A percentile compares a stretch with the other conserved stretches of the same genome.
phyloP scores from a whole-genome alignment of 2,888 invertebrate species.

The Pteria penguin region DNA sequence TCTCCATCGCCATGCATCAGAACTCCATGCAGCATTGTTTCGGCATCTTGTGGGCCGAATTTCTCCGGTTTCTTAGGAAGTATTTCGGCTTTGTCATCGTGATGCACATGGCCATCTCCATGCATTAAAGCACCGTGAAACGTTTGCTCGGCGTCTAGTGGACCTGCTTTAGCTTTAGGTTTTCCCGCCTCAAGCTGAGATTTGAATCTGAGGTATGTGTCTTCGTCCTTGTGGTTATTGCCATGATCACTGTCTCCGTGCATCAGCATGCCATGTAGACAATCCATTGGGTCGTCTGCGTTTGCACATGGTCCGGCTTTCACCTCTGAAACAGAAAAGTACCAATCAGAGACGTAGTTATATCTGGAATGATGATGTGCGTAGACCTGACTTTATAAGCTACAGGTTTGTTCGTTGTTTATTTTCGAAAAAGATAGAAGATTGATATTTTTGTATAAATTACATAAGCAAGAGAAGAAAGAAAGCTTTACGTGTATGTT shows the following conservation, averaged over 20 bases:
- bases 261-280: conserved; percentile 67
- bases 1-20: conserved; percentile 57
- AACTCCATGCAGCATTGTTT: conserved; percentile 48
- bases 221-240: conserved; percentile 56
- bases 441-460: no score
- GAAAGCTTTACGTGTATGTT: no score
- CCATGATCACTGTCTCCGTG: conserved; percentile 58
- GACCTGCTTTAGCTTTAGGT: conserved; percentile 34
- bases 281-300: conserved; percentile 50
- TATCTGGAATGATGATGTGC: no score
- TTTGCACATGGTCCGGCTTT: conserved; percentile 54
- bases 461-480: no score
- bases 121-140: conserved; percentile 71
- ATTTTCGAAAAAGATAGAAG: no score
- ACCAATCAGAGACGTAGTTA: no score
- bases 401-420: no score
- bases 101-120: conserved; percentile 51
- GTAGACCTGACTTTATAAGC: no score
- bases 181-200: conserved; percentile 37
- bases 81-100: conserved; percentile 30
- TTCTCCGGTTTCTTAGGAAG: conserved; percentile 34
- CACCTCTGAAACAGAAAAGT: neutral
- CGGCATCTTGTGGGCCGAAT: conserved; percentile 30
- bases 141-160: conserved; percentile 54
- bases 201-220: conserved; percentile 53